Evolutionary conservation across 2,113 vertebrate genomes (phyloP).

Genomic region (Willisornis vidua): DNA sequence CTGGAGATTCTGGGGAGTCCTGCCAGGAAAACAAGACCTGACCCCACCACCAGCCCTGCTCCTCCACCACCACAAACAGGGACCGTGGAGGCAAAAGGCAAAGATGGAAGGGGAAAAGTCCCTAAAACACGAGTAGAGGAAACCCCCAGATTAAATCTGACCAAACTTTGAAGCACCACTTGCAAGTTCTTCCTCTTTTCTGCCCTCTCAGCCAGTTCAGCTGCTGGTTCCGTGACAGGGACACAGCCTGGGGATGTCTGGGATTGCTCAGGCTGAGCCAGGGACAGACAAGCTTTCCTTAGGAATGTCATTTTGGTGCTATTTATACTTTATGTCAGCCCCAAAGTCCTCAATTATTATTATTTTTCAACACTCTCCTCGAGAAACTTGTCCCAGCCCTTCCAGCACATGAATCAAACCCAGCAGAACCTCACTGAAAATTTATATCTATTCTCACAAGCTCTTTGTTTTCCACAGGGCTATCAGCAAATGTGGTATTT

Average conservation of each 20-base stretch:
- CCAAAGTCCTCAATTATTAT: neutral
- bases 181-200: conserved; percentile 20
- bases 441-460: accelerated
- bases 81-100: neutral
- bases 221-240: neutral
- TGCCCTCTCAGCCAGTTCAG: neutral
- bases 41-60: accelerated
- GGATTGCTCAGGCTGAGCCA: neutral
- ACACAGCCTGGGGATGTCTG: neutral
- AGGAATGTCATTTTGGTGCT: neutral
- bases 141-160: conserved; percentile 5
- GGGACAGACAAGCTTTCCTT: neutral
- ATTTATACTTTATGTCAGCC: neutral
- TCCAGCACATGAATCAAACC: neutral
- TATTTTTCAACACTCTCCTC: neutral
- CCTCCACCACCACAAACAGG: neutral
- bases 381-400: neutral
- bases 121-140: neutral
- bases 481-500: accelerated
- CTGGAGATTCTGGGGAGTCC: neutral
- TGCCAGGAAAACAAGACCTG: neutral
- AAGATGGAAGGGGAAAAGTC: neutral
- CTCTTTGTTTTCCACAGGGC: neutral
- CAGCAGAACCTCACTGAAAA: neutral
- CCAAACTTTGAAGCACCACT: neutral